These are phyloP conservation scores for Axis porcinus DNA, from an alignment of 2,113 vertebrate genomes.

Conservation along the genomic window DNA sequence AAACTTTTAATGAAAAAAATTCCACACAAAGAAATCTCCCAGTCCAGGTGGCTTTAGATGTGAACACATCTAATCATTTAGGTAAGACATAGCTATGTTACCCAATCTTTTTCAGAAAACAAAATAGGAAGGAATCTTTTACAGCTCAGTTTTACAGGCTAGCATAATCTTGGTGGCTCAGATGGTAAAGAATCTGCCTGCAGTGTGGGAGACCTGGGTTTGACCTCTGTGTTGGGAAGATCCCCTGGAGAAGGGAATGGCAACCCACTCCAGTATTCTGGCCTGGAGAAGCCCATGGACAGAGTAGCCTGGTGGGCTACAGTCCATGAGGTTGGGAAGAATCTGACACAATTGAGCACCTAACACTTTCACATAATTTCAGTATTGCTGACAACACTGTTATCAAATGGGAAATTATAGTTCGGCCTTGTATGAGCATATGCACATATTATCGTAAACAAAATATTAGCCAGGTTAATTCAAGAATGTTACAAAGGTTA, in stretches of 20 bases:
- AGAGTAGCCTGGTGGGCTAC: neutral
- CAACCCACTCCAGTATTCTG: neutral
- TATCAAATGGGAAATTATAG: neutral
- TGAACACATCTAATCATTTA: neutral
- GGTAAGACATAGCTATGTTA: neutral
- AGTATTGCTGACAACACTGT: neutral
- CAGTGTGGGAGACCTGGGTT: neutral
- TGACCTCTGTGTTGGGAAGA: neutral
- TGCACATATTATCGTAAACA: neutral
- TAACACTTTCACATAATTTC: neutral
- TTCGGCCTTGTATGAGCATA: neutral
- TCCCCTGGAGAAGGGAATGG: neutral
- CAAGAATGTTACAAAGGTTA: neutral
- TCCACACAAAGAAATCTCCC: neutral
- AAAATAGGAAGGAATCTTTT: neutral
- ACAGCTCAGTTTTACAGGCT: neutral
- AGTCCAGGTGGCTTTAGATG: no score
- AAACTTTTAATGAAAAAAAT: neutral
- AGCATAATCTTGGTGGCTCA: neutral
- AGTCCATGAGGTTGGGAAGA: neutral
- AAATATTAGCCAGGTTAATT: neutral
- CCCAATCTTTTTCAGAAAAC: neutral
- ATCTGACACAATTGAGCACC: neutral
- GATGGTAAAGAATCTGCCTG: neutral
- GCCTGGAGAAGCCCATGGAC: neutral